Percentiles rank a stretch among this genome's conserved stretches.
Evolutionary conservation across 2,888 invertebrate species (phyloP).

Genomic region (Nomada fabriciana): DNA sequence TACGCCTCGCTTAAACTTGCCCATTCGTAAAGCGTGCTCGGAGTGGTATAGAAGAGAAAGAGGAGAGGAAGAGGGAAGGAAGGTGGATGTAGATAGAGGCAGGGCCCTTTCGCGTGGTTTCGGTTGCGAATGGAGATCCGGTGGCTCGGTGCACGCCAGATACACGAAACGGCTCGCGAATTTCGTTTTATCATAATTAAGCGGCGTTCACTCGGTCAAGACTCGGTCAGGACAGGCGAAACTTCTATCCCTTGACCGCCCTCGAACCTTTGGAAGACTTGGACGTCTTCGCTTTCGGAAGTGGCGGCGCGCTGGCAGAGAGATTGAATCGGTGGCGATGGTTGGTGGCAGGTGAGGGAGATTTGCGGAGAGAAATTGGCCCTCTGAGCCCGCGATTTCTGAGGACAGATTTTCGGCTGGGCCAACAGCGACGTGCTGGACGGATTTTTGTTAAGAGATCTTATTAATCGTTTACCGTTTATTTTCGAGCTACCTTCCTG

Average conservation of each 20-base stretch:
- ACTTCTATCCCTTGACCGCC: conserved; percentile 5
- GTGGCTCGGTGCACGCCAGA: conserved; percentile 14
- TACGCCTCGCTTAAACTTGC: conserved; percentile 64
- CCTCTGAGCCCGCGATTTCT: too few relatives aligned
- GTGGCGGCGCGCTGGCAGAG: background rate
- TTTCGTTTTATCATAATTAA: conserved; percentile 68
- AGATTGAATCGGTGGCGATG: too few relatives aligned
- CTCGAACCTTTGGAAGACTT: conserved; percentile 6
- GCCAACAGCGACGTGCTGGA: too few relatives aligned
- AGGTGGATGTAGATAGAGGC: conserved; percentile 19
- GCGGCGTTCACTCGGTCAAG: conserved; percentile 56
- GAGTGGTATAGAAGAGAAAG: conserved; percentile 18
- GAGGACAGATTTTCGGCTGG: too few relatives aligned
- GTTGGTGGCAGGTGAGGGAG: too few relatives aligned
- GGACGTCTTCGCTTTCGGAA: background rate
- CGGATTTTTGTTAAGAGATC: too few relatives aligned
- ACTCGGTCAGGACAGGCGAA: conserved; percentile 4
- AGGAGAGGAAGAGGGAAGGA: conserved; percentile 2
- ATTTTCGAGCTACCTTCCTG: too few relatives aligned
- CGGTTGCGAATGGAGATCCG: conserved; percentile 56
- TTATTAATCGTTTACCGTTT: too few relatives aligned
- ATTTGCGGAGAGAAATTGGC: too few relatives aligned
- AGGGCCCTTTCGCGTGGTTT: conserved; percentile 56
- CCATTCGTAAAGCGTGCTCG: conserved; percentile 53
- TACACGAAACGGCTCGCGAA: conserved; percentile 25